Conservation (phyloP, 2,888 invertebrate genomes). For the Athrips mouffetella region DNA sequence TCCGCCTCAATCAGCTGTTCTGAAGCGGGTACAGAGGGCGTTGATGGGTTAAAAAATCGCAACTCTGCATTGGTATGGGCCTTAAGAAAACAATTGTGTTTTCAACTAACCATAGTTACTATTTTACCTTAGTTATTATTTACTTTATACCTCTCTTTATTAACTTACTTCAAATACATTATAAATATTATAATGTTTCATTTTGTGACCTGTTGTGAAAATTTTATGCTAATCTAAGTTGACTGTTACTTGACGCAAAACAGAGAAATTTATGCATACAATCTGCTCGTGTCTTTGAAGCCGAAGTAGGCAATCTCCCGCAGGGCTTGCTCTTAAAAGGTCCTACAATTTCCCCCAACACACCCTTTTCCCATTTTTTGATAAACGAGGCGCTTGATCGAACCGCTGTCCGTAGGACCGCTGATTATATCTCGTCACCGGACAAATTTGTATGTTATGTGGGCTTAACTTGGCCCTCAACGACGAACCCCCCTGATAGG, state of each 20-base stretch:
- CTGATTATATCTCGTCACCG: conserved; percentile 67
- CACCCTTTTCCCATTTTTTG: conserved; percentile 58
- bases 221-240: neutral
- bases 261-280: conserved; percentile 4
- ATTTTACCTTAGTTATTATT: too few relatives aligned
- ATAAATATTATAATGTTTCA: conserved; percentile 1
- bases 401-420: conserved; percentile 47
- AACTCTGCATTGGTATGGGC: too few relatives aligned
- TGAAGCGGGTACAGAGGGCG: too few relatives aligned
- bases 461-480: conserved; percentile 37
- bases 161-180: too few relatives aligned
- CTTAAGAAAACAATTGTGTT: too few relatives aligned
- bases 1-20: too few relatives aligned
- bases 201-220: neutral
- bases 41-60: too few relatives aligned
- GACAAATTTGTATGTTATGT: conserved; percentile 68
- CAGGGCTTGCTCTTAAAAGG: conserved; percentile 31
- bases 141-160: too few relatives aligned
- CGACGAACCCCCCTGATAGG: conserved; percentile 39
- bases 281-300: conserved; percentile 11
- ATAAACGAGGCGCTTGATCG: conserved; percentile 64
- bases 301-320: neutral
- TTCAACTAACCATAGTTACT: too few relatives aligned
- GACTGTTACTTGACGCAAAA: neutral
- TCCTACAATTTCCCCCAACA: conserved; percentile 41